Conservation (phyloP, 2,797 vertebrate species). For the Gymnothorax reevesii region DNA sequence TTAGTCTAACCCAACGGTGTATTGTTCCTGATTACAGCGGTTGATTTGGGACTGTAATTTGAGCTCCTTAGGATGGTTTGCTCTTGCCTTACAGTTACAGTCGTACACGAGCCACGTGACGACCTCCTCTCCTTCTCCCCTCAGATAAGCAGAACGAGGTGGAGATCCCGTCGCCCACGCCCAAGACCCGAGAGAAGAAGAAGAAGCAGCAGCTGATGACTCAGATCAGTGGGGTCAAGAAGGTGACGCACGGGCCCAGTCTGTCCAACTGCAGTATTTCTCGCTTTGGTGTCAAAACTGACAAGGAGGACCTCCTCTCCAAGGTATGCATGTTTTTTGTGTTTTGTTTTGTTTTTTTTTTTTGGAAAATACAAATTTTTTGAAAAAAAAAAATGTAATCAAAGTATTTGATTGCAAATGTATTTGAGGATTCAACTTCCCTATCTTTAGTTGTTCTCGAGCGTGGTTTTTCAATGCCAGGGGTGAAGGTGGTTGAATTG, state of each 20-base stretch:
- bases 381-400: background rate
- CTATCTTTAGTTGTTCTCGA: background rate
- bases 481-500: background rate
- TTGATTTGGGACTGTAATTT: background rate
- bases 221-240: slow-evolving; percentile 97
- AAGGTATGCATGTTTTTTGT: slow-evolving; percentile 71
- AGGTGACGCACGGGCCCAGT: slow-evolving; percentile 90
- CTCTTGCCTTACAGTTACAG: background rate
- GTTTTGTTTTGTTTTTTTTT: no score
- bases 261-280: slow-evolving; percentile 90
- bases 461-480: no score
- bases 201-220: slow-evolving; percentile 96
- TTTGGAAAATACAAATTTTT: background rate
- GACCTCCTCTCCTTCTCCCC: slow-evolving; percentile 26
- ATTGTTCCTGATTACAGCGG: background rate
- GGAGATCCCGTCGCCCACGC: slow-evolving; percentile 94
- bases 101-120: background rate
- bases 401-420: no score
- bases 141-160: slow-evolving; percentile 98
- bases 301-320: slow-evolving; percentile 92
- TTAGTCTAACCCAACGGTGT: background rate
- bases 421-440: background rate
- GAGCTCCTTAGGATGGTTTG: background rate
- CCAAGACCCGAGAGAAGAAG: slow-evolving; percentile 95
- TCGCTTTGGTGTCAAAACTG: slow-evolving; percentile 92